Percentiles rank a stretch among this genome's conserved stretches.
Evolutionary conservation across 2,888 invertebrate species (phyloP).

Genomic region (Lysandra bellargus): DNA sequence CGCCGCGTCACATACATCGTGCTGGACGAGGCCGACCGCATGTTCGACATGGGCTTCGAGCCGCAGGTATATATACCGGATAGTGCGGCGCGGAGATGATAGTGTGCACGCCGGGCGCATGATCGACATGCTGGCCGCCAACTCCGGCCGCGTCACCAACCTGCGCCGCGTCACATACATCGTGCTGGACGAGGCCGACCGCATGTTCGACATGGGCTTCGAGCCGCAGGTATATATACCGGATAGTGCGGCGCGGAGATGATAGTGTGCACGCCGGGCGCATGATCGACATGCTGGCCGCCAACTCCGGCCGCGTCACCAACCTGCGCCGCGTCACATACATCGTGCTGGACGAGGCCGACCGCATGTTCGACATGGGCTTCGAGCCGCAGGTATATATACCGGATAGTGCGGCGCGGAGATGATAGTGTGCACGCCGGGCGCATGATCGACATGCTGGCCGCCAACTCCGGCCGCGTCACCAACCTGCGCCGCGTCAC

Average conservation of each 20-base stretch:
- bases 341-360: slow-evolving; percentile 98
- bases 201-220: slow-evolving; percentile 99
- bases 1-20: slow-evolving; percentile 98
- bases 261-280: slow-evolving; percentile 98
- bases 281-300: slow-evolving; percentile 99
- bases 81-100: slow-evolving; percentile 98
- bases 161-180: slow-evolving; percentile 97
- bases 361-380: slow-evolving; percentile 99
- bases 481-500: too few species aligned
- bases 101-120: slow-evolving; percentile 98
- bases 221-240: slow-evolving; percentile 89
- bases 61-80: slow-evolving; percentile 84
- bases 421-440: too few species aligned
- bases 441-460: too few species aligned
- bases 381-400: slow-evolving; percentile 93
- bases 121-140: slow-evolving; percentile 99
- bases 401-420: too few species aligned
- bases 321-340: slow-evolving; percentile 98
- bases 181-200: slow-evolving; percentile 98
- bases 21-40: slow-evolving; percentile 98
- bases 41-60: slow-evolving; percentile 99
- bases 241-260: slow-evolving; percentile 66
- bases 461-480: too few species aligned
- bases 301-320: slow-evolving; percentile 98
- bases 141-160: slow-evolving; percentile 98